phyloP scores from a whole-genome alignment of 2,797 vertebrate genomes.

The Antennarius maculatus region DNA sequence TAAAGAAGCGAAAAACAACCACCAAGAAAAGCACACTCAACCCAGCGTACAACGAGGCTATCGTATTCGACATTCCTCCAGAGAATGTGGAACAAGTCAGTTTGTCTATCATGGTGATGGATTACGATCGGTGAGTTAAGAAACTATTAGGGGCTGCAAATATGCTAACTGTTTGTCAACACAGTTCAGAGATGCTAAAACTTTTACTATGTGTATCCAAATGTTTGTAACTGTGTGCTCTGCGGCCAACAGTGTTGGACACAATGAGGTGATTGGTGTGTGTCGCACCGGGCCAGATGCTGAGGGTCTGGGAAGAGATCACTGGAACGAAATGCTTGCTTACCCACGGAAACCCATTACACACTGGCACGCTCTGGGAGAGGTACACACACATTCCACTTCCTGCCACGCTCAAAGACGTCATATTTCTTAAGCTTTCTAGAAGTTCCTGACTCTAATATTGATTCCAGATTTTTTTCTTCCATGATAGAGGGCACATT shows the following conservation, averaged over 20 bases:
- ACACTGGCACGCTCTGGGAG: conserved; percentile 94
- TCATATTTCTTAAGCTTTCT: conserved; percentile 7
- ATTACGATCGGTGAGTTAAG: conserved; percentile 91
- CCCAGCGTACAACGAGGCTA: conserved; percentile 95
- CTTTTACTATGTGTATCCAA: not conserved
- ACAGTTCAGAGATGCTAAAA: not conserved
- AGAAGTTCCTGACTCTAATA: conserved; percentile 12
- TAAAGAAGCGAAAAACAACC: conserved; percentile 97
- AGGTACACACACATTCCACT: conserved; percentile 80
- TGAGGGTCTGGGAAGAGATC: conserved; percentile 93
- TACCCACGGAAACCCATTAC: conserved; percentile 98
- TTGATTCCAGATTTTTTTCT: not conserved
- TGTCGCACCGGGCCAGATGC: conserved; percentile 92
- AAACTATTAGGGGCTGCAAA: not conserved
- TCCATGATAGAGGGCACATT: not conserved
- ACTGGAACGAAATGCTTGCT: conserved; percentile 99
- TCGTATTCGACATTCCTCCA: conserved; percentile 97
- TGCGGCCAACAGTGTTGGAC: conserved; percentile 86
- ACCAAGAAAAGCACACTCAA: conserved; percentile 97
- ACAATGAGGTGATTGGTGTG: conserved; percentile 98
- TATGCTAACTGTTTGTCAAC: not conserved
- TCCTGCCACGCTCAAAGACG: not conserved
- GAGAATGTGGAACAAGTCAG: conserved; percentile 99
- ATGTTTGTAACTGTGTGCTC: conserved; percentile 12
- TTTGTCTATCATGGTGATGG: conserved; percentile 96